These are phyloP conservation scores for Schizopygopsis malacanthus DNA, from an alignment of 2,797 vertebrate genomes.

Conservation along the genomic window DNA sequence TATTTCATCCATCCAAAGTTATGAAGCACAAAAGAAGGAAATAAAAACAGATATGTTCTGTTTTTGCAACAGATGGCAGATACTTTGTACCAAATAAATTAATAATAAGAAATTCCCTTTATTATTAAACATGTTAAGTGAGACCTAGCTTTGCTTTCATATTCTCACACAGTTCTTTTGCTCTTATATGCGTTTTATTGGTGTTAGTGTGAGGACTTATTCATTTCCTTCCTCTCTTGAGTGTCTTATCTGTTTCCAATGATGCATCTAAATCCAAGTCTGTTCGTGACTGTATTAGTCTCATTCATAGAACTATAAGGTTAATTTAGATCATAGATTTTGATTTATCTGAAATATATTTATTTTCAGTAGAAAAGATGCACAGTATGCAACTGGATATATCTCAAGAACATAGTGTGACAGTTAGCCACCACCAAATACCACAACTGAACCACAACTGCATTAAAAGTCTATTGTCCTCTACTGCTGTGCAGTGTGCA, in stretches of 20 bases:
- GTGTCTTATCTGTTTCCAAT: not conserved
- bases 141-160: not conserved
- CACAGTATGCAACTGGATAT: not conserved
- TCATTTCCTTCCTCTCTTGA: conserved; percentile 19
- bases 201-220: not conserved
- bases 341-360: not conserved
- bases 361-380: not conserved
- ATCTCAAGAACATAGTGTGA: not conserved
- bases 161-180: not conserved
- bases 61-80: not conserved
- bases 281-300: not conserved
- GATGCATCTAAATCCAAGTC: not conserved
- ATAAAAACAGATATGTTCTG: not conserved
- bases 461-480: not conserved
- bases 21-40: not conserved
- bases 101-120: not conserved
- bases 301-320: not conserved
- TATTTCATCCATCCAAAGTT: not conserved
- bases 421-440: not conserved
- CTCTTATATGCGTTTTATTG: not conserved
- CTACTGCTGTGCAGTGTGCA: not conserved
- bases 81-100: not conserved
- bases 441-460: conserved; percentile 17
- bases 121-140: not conserved
- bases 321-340: not conserved